A percentile compares a stretch with the other conserved stretches of the same genome.
These are phyloP conservation scores for Mesochorus sp. DNA, from an alignment of 2,888 invertebrate species.

Conservation along the genomic window DNA sequence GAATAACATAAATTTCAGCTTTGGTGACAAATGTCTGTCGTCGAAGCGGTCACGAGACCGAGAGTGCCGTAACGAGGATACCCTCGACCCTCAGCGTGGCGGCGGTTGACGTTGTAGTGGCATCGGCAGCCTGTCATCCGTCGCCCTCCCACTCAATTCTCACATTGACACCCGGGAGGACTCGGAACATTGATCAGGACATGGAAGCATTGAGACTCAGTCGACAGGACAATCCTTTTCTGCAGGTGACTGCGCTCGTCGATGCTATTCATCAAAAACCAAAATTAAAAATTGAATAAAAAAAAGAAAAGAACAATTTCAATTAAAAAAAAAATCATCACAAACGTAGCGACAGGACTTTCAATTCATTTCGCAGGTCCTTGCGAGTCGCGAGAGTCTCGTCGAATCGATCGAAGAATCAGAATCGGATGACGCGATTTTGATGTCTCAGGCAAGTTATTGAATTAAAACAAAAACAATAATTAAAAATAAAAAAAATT, in stretches of 20 bases:
- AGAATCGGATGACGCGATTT: conserved; percentile 89
- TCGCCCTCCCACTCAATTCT: conserved; percentile 86
- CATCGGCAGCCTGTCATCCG: conserved; percentile 71
- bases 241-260: too few species aligned
- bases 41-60: conserved; percentile 69
- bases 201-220: conserved; percentile 92
- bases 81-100: conserved; percentile 81
- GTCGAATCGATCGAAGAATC: conserved; percentile 89
- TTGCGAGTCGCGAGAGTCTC: conserved; percentile 91
- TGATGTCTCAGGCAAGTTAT: conserved; percentile 88
- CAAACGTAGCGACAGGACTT: too few species aligned
- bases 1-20: conserved; percentile 64
- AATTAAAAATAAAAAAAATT: too few species aligned
- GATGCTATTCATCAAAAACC: too few species aligned
- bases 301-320: too few species aligned
- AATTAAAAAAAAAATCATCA: neutral
- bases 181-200: conserved; percentile 91
- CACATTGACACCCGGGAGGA: conserved; percentile 88
- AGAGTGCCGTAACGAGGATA: conserved; percentile 79
- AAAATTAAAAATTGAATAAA: too few species aligned
- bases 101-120: conserved; percentile 65
- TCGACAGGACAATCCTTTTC: conserved; percentile 92
- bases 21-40: conserved; percentile 73
- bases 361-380: conserved; percentile 83
- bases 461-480: too few species aligned